A percentile compares a stretch with the other conserved stretches of the same genome.
These are phyloP conservation scores for Patella depressa DNA, from an alignment of 2,888 invertebrate genomes.

Conservation along the genomic window DNA sequence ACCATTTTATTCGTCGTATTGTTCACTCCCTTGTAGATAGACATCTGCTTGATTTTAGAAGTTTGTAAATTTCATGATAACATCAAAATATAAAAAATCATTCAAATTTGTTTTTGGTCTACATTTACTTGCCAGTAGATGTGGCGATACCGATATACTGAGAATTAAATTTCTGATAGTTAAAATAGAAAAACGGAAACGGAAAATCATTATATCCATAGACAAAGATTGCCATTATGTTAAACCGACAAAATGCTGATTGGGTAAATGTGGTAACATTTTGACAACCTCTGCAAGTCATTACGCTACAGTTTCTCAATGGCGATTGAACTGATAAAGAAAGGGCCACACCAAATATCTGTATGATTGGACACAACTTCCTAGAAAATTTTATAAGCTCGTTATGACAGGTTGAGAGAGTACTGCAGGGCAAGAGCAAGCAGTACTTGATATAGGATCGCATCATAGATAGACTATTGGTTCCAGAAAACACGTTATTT, in stretches of 20 bases:
- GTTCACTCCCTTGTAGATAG: no score
- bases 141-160: background rate
- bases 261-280: constrained; percentile 8
- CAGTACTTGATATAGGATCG: background rate
- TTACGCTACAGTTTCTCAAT: constrained; percentile 1
- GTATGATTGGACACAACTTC: constrained; percentile 10
- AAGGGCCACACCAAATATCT: constrained; percentile 8
- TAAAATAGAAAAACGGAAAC: background rate
- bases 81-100: no score
- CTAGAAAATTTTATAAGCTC: background rate
- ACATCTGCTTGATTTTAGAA: no score
- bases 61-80: no score
- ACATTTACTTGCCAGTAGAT: no score
- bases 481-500: constrained; percentile 4
- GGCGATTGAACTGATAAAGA: constrained; percentile 7
- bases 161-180: background rate
- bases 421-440: constrained; percentile 1
- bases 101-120: no score
- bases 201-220: constrained; percentile 2
- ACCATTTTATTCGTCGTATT: no score
- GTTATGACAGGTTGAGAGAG: constrained; percentile 9
- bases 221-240: constrained; percentile 4
- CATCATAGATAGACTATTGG: constrained; percentile 4
- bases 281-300: constrained; percentile 12
- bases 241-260: constrained; percentile 5